phyloP scores from a whole-genome alignment of 35 echinoderm and acorn worm genomes.

The Hemicentrotus pulcherrimus region DNA sequence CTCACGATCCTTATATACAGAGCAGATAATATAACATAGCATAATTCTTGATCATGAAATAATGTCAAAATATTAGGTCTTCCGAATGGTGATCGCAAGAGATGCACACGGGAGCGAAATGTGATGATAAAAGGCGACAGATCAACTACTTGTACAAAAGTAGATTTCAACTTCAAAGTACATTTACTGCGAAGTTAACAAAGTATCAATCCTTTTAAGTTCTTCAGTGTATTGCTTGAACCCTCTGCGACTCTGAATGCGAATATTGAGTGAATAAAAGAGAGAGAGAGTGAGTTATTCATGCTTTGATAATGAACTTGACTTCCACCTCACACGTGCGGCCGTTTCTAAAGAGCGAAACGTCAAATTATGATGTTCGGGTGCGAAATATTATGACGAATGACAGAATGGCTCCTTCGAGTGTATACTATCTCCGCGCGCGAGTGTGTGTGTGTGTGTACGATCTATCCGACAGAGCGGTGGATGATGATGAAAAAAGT shows the following conservation, averaged over 20 bases:
- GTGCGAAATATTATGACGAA: neutral
- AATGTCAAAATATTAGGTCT: neutral
- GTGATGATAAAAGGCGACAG: neutral
- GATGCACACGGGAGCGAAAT: neutral
- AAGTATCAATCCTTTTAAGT: neutral
- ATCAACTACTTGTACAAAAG: neutral
- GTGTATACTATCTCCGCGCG: neutral
- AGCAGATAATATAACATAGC: too few species aligned
- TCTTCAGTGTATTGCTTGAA: neutral
- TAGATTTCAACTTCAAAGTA: neutral
- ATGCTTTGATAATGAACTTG: neutral
- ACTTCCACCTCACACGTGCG: neutral
- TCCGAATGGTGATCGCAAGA: neutral
- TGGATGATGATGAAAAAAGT: neutral
- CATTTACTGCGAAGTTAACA: neutral
- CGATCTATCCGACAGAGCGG: neutral
- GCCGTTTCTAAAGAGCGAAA: neutral
- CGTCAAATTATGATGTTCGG: slow-evolving; percentile 5
- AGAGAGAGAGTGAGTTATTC: neutral
- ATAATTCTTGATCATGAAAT: neutral
- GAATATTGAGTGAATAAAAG: neutral
- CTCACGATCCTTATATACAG: too few species aligned
- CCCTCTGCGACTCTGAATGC: neutral
- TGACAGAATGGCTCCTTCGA: neutral
- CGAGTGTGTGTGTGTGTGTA: neutral